Conservation (phyloP, 2,797 vertebrate genomes). For the Lutjanus argentimaculatus region DNA sequence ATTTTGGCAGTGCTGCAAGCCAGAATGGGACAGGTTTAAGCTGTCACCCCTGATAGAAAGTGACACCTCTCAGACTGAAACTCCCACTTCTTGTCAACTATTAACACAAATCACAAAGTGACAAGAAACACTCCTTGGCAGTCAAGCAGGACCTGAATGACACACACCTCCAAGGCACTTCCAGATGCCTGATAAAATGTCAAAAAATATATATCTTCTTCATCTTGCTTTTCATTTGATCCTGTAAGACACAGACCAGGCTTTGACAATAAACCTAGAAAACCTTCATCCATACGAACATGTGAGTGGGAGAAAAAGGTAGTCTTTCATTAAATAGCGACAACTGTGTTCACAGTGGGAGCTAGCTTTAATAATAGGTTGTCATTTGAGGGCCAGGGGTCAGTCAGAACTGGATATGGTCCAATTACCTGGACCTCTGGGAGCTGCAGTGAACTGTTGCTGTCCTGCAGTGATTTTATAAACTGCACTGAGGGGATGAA, state of each 20-base stretch:
- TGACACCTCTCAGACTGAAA: slow-evolving; percentile 42
- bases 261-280: not conserved
- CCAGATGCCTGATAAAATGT: slow-evolving; percentile 1
- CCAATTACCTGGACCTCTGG: slow-evolving; percentile 23
- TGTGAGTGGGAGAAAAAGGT: not conserved
- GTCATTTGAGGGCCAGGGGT: slow-evolving; percentile 17
- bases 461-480: slow-evolving; percentile 14
- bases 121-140: slow-evolving; percentile 23
- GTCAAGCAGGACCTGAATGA: slow-evolving; percentile 6
- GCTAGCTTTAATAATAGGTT: slow-evolving; percentile 19
- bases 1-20: not conserved
- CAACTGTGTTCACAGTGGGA: not conserved
- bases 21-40: not conserved
- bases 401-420: slow-evolving; percentile 15
- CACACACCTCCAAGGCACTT: slow-evolving; percentile 15
- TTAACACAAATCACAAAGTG: slow-evolving; percentile 15
- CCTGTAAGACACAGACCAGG: not conserved
- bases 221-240: slow-evolving; percentile 6
- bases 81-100: slow-evolving; percentile 36
- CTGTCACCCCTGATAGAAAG: slow-evolving; percentile 26
- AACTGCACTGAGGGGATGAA: not conserved
- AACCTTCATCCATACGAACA: not conserved
- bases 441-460: not conserved
- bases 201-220: not conserved
- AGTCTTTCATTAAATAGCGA: not conserved